phyloP scores from a whole-genome alignment of 2,113 vertebrate species.

The Vidua chalybeata region DNA sequence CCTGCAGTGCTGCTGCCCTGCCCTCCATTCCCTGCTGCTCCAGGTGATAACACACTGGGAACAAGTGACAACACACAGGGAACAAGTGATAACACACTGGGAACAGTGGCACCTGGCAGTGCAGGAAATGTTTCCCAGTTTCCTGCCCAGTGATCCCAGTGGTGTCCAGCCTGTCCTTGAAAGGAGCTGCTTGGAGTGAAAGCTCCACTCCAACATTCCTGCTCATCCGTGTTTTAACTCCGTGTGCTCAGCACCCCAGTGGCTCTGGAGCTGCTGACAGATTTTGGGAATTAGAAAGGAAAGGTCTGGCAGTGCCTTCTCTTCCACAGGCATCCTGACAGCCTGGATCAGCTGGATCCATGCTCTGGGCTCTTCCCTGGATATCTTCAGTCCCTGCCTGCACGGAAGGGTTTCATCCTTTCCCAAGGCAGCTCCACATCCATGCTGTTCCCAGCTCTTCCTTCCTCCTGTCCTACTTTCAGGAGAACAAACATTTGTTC shows the following conservation, averaged over 20 bases:
- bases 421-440: neutral
- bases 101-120: too few relatives aligned
- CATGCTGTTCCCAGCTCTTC: neutral
- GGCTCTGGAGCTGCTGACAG: neutral
- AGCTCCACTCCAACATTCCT: neutral
- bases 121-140: neutral
- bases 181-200: neutral
- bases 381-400: neutral
- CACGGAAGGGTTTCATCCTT: neutral
- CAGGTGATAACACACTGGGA: neutral
- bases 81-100: neutral
- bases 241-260: neutral
- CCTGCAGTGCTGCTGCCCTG: neutral
- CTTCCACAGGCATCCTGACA: neutral
- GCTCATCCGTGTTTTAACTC: neutral
- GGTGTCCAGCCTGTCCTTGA: neutral
- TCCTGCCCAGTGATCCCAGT: neutral
- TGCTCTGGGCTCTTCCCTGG: neutral
- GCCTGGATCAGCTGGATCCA: neutral
- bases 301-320: neutral
- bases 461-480: neutral
- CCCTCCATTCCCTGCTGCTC: neutral
- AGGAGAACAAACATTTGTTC: neutral
- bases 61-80: neutral
- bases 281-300: neutral